phyloP scores from a whole-genome alignment of 2,797 vertebrate species.

The Smutsia temminckii region DNA sequence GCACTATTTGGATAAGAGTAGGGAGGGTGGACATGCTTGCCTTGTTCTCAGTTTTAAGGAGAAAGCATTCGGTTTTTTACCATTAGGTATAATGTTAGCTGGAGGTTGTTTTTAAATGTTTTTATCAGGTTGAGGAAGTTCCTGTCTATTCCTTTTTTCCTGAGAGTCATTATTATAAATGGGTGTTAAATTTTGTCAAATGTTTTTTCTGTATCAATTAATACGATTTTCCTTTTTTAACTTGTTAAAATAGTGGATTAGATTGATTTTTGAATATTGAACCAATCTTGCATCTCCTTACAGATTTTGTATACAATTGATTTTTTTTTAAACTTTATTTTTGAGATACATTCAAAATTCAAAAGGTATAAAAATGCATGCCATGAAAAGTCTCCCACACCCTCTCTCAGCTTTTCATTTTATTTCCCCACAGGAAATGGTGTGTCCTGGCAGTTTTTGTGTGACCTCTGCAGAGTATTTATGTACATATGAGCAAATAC shows the following conservation, averaged over 20 bases:
- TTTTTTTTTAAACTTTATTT: not conserved
- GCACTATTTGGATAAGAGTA: not conserved
- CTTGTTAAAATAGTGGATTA: not conserved
- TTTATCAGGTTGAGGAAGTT: not conserved
- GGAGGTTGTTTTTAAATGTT: not conserved
- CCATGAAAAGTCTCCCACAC: not conserved
- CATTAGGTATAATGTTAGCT: not conserved
- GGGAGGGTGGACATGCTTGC: not conserved
- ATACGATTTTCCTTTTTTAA: not conserved
- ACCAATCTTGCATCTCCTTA: not conserved
- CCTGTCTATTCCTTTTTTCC: not conserved
- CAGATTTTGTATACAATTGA: not conserved
- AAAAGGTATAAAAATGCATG: not conserved
- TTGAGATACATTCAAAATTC: constrained; percentile 7
- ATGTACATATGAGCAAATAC: not conserved
- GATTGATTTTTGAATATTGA: not conserved
- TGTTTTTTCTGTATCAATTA: not conserved
- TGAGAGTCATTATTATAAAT: not conserved
- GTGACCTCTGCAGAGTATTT: not conserved
- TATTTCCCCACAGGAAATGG: not conserved
- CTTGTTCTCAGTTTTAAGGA: not conserved
- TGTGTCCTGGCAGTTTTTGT: not conserved
- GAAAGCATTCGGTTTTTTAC: not conserved
- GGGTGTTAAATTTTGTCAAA: not conserved
- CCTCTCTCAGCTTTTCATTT: not conserved